phyloP scores from a whole-genome alignment of 2,888 invertebrate species.

The Rotaria sp. region DNA sequence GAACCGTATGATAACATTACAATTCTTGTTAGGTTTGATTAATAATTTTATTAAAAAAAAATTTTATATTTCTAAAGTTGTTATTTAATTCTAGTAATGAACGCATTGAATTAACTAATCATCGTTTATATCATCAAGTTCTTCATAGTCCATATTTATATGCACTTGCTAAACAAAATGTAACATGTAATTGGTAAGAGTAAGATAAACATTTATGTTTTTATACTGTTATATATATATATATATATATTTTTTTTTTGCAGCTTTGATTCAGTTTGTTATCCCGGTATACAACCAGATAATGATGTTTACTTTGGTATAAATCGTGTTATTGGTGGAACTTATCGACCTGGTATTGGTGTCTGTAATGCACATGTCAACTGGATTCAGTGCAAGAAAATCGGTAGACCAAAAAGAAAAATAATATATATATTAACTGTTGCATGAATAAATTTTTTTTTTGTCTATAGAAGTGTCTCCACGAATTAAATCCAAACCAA shows the following conservation, averaged over 20 bases:
- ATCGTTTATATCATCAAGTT: slow-evolving; percentile 34
- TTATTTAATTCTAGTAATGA: slow-evolving; percentile 19
- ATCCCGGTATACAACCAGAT: slow-evolving; percentile 33
- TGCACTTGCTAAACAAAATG: slow-evolving; percentile 37
- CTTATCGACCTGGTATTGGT: slow-evolving; percentile 38
- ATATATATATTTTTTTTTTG: not conserved
- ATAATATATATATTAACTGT: not conserved
- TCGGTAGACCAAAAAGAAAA: not conserved
- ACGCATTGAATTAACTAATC: slow-evolving; percentile 38
- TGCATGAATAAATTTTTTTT: not conserved
- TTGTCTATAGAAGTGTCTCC: not conserved
- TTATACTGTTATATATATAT: not conserved
- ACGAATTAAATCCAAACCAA: slow-evolving; percentile 5
- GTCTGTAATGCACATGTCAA: slow-evolving; percentile 34
- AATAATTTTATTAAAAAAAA: too few species aligned
- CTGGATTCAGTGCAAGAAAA: slow-evolving; percentile 34
- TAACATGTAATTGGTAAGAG: slow-evolving; percentile 37
- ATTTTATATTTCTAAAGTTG: not conserved
- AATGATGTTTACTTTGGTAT: slow-evolving; percentile 39
- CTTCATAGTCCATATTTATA: slow-evolving; percentile 35
- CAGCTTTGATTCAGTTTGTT: slow-evolving; percentile 38
- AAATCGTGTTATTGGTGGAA: slow-evolving; percentile 40
- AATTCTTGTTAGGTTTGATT: slow-evolving; percentile 26
- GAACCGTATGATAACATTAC: slow-evolving; percentile 31
- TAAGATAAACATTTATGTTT: not conserved